Evolutionary conservation across 2,113 vertebrate species (phyloP), one percentile per base, ranked within the genome.

Genomic region (Ceyx melanurus): DNA sequence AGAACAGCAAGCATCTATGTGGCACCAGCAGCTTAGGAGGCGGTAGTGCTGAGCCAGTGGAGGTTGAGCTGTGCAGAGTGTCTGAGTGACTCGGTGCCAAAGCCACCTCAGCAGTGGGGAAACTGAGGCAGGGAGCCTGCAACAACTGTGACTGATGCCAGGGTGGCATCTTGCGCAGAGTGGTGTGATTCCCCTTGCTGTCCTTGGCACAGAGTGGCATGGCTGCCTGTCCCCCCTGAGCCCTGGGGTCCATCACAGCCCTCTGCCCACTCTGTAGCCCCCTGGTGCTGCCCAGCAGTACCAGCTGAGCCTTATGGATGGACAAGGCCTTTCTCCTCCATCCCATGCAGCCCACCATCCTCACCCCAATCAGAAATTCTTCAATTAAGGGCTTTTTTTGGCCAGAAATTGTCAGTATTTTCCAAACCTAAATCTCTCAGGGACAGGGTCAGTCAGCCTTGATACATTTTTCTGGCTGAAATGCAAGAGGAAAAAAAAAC

Each of bases 181-280:
- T 1, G 2, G 15, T 4, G 5, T 68, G 80, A 13, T 21, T 77
- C 10, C 33, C 43, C 43, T 40, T 15, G 14, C 61, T 48, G 51
- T 26, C 46, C 53, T 28, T 14, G 62, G 46, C 88, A 40, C 5
- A 1, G 26, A 15, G 51, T 0, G 2, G 43, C 10, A 2, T 13
- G 15, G 51, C 57, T 78, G 68, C 56, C n/a, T 0, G 0, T 18
- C 46, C 42, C 10, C 11, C 23, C 14, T 10, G 37, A 6, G 70
- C 31, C 22, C 40, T 3, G 9, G 50, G 16, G 43, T 37, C 71
- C 2, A 1, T 13, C 2, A 2, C 33, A 75, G 81, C 19, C 37
- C 73, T 0, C 3, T 0, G 1, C 20, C 67, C 0, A 1, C 54
- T 20, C 48, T 16, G 42, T 68, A 75, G 40, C 26, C 13, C 13